Percentiles rank a stretch among this genome's conserved stretches.
phyloP scores from a whole-genome alignment of 1,140 invertebrate species.

The Aplysia californica region DNA sequence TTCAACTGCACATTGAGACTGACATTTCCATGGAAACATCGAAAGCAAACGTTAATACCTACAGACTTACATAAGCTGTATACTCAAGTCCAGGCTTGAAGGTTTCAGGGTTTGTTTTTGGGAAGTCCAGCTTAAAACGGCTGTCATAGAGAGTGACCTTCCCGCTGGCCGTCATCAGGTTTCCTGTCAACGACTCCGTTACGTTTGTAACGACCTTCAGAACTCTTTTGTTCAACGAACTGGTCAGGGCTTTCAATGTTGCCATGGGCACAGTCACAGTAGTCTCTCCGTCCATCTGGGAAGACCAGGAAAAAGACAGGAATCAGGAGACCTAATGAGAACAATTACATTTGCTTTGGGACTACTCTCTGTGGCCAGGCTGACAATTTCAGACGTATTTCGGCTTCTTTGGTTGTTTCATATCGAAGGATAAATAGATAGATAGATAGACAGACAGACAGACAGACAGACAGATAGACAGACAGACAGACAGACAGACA shows the following conservation, averaged over 20 bases:
- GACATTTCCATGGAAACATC: no score
- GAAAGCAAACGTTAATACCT: no score
- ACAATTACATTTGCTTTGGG: background rate
- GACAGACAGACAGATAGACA: no score
- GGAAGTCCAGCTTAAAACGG: conserved; percentile 50
- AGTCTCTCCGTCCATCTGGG: conserved; percentile 49
- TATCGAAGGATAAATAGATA: no score
- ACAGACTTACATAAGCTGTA: conserved; percentile 58
- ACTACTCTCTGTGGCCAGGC: conserved; percentile 38
- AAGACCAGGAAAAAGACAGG: background rate
- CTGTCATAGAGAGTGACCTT: conserved; percentile 40
- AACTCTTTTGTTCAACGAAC: conserved; percentile 23
- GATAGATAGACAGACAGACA: no score
- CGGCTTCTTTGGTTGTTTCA: conserved; percentile 81
- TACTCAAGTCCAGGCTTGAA: conserved; percentile 59
- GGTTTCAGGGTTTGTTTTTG: conserved; percentile 52
- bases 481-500: no score
- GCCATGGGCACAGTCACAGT: conserved; percentile 43
- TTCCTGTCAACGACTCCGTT: conserved; percentile 53
- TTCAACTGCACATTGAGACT: no score
- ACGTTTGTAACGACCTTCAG: conserved; percentile 53
- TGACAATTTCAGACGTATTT: conserved; percentile 76
- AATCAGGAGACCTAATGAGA: background rate
- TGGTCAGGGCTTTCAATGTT: conserved; percentile 23
- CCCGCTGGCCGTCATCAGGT: conserved; percentile 41